Conservation (phyloP, 1,140 invertebrate species). For the Atta cephalotes region DNA sequence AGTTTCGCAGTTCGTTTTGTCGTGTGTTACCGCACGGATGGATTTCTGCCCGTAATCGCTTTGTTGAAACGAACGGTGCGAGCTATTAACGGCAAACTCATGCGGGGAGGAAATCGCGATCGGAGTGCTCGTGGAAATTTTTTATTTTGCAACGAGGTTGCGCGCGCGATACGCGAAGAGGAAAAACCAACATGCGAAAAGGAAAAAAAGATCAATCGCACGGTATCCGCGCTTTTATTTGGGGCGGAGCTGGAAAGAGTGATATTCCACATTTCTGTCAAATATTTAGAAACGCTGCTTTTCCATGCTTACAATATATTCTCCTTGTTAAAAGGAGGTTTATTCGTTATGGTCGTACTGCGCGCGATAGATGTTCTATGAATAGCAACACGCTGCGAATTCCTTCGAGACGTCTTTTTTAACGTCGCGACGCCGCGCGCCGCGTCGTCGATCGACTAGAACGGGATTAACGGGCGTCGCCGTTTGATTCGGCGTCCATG, state of each 20-base stretch:
- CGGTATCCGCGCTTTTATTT: constrained; percentile 12
- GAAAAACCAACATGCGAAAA: not conserved
- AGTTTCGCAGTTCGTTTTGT: constrained; percentile 8
- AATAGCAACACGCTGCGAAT: constrained; percentile 51
- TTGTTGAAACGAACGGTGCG: constrained; percentile 3
- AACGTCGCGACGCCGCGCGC: constrained; percentile 48
- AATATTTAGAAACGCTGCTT: not conserved
- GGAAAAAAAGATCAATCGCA: not conserved
- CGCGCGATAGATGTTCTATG: constrained; percentile 28
- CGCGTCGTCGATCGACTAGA: constrained; percentile 39
- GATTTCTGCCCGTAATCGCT: constrained; percentile 7
- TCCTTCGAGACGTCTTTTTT: constrained; percentile 46
- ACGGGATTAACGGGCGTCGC: constrained; percentile 23
- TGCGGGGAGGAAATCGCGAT: not conserved
- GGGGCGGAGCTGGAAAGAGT: not conserved
- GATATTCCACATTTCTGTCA: not conserved
- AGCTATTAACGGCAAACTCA: not conserved
- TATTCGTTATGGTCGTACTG: not conserved
- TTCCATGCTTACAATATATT: not conserved
- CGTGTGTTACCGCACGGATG: not conserved
- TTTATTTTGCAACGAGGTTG: not conserved
- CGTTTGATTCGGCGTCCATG: constrained; percentile 33
- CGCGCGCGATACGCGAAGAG: not conserved
- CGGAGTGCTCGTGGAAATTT: not conserved
- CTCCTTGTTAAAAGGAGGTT: not conserved